Evolutionary conservation across 1,140 invertebrate species (phyloP).

Genomic region (Drosophila triauraria): DNA sequence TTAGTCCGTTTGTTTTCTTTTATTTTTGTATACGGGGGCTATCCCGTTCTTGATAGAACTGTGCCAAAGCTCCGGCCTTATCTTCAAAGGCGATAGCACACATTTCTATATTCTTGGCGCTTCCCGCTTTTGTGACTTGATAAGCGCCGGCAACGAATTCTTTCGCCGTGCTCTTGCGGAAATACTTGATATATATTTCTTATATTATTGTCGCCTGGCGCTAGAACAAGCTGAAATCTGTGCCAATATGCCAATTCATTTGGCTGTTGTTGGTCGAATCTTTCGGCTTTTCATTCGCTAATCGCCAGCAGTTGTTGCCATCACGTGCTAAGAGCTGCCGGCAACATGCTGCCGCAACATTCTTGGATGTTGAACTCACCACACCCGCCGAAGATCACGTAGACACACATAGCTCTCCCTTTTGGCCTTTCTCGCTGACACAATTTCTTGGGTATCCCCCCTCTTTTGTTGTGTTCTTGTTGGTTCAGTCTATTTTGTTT

Average conservation of each 20-base stretch:
- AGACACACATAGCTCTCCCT: conserved; percentile 36
- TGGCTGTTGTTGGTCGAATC: conserved; percentile 9
- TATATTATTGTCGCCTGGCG: conserved; percentile 57
- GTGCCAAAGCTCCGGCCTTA: conserved; percentile 44
- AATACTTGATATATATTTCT: conserved; percentile 19
- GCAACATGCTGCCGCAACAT: conserved; percentile 53
- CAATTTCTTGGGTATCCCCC: conserved; percentile 49
- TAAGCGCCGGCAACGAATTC: conserved; percentile 32
- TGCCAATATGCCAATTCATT: conserved; percentile 56
- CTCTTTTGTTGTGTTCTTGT: conserved; percentile 35
- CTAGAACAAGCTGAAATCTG: conserved; percentile 38
- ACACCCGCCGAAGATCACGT: conserved; percentile 39
- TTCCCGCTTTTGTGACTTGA: conserved; percentile 25
- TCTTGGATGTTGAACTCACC: conserved; percentile 34
- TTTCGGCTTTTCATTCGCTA: conserved; percentile 20
- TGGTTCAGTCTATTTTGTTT: conserved; percentile 58
- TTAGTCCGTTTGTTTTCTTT: conserved; percentile 7
- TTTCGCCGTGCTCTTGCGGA: conserved; percentile 23
- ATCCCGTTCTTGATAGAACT: conserved; percentile 37
- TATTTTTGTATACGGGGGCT: conserved; percentile 8
- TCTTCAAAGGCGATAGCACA: conserved; percentile 22
- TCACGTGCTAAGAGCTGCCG: conserved; percentile 22
- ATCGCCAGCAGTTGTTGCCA: conserved; percentile 26
- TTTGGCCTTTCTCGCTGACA: conserved; percentile 72
- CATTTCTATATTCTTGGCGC: conserved; percentile 8